Conservation (phyloP, 2,888 invertebrate genomes). For the Chloroclystis v-ata region DNA sequence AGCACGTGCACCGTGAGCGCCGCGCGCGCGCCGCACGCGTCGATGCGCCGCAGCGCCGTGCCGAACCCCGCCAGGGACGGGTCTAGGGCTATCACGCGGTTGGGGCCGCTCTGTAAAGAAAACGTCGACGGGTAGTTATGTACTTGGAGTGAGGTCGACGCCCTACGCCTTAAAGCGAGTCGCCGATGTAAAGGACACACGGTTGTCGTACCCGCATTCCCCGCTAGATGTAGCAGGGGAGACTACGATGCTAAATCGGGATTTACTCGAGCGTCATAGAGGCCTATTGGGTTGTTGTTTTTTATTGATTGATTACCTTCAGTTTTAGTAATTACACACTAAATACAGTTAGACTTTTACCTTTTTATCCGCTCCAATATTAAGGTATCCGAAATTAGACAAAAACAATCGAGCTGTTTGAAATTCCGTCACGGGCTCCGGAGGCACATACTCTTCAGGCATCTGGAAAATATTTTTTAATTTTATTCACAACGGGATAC, state of each 20-base stretch:
- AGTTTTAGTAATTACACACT: too few relatives aligned
- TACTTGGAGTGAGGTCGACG: too few relatives aligned
- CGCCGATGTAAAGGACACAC: too few relatives aligned
- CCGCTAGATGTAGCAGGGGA: too few relatives aligned
- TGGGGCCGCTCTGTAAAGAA: slow-evolving; percentile 44
- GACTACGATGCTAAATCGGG: too few relatives aligned
- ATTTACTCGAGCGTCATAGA: too few relatives aligned
- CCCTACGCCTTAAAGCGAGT: too few relatives aligned
- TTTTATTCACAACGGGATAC: too few relatives aligned
- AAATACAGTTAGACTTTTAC: slow-evolving; percentile 20
- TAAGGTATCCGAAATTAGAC: slow-evolving; percentile 96
- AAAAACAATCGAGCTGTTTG: slow-evolving; percentile 96
- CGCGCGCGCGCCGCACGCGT: slow-evolving; percentile 91
- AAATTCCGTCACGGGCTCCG: slow-evolving; percentile 92
- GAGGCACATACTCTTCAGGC: slow-evolving; percentile 86
- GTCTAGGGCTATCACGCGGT: slow-evolving; percentile 85
- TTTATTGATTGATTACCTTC: too few relatives aligned
- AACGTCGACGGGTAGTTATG: too few relatives aligned
- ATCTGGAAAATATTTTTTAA: slow-evolving; percentile 57
- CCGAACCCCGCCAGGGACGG: slow-evolving; percentile 84
- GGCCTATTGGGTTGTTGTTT: too few relatives aligned
- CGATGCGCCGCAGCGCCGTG: slow-evolving; percentile 87
- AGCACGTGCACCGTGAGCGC: slow-evolving; percentile 96
- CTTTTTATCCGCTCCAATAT: slow-evolving; percentile 75
- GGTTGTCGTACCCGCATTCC: too few relatives aligned